Conservation (phyloP, 2,888 invertebrate species). For the Drosophila diplacantha region DNA sequence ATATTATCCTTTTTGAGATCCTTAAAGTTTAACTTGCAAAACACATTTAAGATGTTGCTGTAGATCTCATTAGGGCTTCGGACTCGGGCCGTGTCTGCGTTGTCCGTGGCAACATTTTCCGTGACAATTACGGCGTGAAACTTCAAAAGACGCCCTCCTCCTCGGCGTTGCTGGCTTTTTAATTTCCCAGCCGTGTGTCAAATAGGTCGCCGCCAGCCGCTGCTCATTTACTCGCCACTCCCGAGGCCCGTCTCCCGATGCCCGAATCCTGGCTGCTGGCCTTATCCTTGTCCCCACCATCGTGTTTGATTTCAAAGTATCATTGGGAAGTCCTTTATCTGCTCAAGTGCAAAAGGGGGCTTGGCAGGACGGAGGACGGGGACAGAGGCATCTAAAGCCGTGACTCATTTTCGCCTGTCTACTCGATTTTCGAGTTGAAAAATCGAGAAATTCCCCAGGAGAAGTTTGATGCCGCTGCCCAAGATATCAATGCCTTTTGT, state of each 20-base stretch:
- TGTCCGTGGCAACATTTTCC: conserved; percentile 41
- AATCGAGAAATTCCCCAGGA: conserved; percentile 17
- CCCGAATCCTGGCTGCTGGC: conserved; percentile 5
- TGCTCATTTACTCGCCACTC: conserved; percentile 42
- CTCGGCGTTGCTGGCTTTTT: conserved; percentile 44
- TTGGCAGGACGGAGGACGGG: not conserved
- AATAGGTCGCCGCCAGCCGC: conserved; percentile 47
- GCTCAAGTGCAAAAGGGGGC: conserved; percentile 14
- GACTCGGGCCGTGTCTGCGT: conserved; percentile 18
- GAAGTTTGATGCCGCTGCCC: conserved; percentile 17
- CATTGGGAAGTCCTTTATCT: conserved; percentile 54
- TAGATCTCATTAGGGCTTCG: conserved; percentile 16
- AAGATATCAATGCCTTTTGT: conserved; percentile 38
- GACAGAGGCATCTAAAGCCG: conserved; percentile 3
- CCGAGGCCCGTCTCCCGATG: not conserved
- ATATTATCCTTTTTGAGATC: not conserved
- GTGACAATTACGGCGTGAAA: conserved; percentile 50
- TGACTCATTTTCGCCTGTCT: conserved; percentile 45
- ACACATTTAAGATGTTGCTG: not conserved
- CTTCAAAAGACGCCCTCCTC: conserved; percentile 54
- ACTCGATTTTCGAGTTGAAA: conserved; percentile 25
- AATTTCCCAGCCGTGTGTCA: conserved; percentile 55
- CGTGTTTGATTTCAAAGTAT: conserved; percentile 74
- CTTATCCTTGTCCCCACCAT: conserved; percentile 7
- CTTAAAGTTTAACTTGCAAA: not conserved